These are phyloP conservation scores for Magallana gigas DNA, from an alignment of 1,140 invertebrate species.

Conservation along the genomic window DNA sequence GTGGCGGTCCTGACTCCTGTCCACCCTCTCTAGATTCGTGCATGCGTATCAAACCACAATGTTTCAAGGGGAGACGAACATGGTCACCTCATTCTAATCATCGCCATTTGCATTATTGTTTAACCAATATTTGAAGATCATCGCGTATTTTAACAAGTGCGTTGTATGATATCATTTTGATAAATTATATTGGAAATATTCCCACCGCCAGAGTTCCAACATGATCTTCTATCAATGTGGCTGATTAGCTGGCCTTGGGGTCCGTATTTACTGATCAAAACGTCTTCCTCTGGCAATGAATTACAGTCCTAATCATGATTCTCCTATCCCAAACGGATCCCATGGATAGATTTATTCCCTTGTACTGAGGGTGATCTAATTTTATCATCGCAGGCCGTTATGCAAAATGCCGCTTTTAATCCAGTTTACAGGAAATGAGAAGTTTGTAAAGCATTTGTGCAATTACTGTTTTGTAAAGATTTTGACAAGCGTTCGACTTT, in stretches of 20 bases:
- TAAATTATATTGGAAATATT: neutral
- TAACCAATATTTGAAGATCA: too few species aligned
- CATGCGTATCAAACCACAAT: too few species aligned
- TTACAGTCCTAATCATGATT: conserved; percentile 23
- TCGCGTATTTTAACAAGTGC: too few species aligned
- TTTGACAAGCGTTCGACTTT: conserved; percentile 18
- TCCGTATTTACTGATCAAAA: neutral
- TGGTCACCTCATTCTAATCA: too few species aligned
- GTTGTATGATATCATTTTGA: neutral
- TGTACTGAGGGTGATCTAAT: conserved; percentile 21
- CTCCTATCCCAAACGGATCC: conserved; percentile 22
- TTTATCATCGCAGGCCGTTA: neutral
- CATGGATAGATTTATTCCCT: conserved; percentile 18
- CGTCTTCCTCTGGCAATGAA: conserved; percentile 13
- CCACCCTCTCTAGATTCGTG: too few species aligned
- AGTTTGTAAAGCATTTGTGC: conserved; percentile 34
- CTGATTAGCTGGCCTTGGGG: neutral
- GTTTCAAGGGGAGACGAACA: too few species aligned
- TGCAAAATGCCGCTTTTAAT: conserved; percentile 14
- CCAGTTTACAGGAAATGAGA: conserved; percentile 28
- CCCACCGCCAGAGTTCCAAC: neutral
- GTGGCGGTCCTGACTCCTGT: too few species aligned
- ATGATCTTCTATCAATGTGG: neutral
- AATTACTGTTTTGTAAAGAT: conserved; percentile 33
- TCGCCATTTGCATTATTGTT: neutral